Evolutionary conservation across 1,140 invertebrate genomes (phyloP), one percentile per base, ranked within the genome.

Genomic region (Cardiocondyla obscurior): DNA sequence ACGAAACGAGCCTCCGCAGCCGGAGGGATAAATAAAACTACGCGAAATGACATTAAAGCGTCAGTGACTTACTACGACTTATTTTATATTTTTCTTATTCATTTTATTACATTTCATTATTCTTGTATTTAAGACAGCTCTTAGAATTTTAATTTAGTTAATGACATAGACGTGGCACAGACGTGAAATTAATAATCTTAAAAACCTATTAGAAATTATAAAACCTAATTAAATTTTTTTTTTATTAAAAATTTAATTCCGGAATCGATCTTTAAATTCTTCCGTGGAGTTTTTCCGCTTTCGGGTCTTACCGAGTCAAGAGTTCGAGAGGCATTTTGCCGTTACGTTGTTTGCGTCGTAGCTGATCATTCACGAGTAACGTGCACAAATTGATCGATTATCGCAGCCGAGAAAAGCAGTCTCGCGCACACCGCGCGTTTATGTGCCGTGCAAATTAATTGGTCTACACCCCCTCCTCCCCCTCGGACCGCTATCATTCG

Each of bases 381-480:
- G 62, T 36, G 46, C 60, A 22, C 49, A 67, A 83, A 65, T 87
- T 81, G 85, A 87, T 87, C 81, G 85, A 87, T 86, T 70, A 83
- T 82, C 84, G 51, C 70, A 65, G 64, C 42, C 33, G 79, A 86
- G 85, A 87, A 67, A 62, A 86, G 84, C 85, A 83, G 85, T 86
- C 85, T 83, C 85, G 62, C 81, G 70, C 65, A 73, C 33, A 33
- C 51, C 22, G 60, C 55, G 65, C 79, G 81, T 86, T 83, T 69
- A 67, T 83, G 70, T 77, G 81, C 51, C 65, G 69, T 70, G 64
- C 85, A 88, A 88, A 88, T 88, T 88, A 88, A 88, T 88, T 87
- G 86, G 82, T 84, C 83, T 79, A 87, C 62, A 58, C 53, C n/a
- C 57, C 16, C 51, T 28, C 22, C 22, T 25, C 57, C 57, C 30